Evolutionary conservation across 2,113 vertebrate genomes (phyloP).

Genomic region (Hemibagrus wyckioides): DNA sequence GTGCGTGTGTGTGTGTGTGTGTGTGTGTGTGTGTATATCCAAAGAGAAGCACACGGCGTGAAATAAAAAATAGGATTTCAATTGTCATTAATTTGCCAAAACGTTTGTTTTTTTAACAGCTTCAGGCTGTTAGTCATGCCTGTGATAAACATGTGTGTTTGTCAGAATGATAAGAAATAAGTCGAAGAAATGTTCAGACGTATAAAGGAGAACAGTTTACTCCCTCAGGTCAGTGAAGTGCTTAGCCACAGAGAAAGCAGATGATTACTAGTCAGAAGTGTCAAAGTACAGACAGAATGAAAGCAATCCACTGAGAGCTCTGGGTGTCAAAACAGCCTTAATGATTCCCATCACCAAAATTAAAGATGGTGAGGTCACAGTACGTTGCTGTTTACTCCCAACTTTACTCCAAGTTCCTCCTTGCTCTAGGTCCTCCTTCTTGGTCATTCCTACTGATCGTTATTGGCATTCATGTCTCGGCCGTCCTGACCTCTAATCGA

Average conservation of each 20-base stretch:
- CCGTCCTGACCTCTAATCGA: background rate
- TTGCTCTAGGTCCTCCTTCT: background rate
- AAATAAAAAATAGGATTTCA: conserved; percentile 18
- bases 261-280: conserved; percentile 43
- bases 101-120: background rate
- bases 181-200: background rate
- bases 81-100: conserved; percentile 9
- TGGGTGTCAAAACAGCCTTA: background rate
- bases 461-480: background rate
- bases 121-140: conserved; percentile 19
- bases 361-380: background rate
- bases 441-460: background rate
- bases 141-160: background rate
- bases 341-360: conserved; percentile 4
- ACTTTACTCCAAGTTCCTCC: background rate
- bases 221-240: conserved; percentile 8
- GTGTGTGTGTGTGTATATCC: background rate
- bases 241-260: conserved; percentile 25
- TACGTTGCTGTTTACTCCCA: background rate
- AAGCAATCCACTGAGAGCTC: conserved; percentile 29
- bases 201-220: conserved; percentile 35
- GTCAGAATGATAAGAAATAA: background rate
- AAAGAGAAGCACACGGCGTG: conserved; percentile 4
- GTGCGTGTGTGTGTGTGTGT: background rate
- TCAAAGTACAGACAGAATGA: background rate